Evolutionary conservation across 2,797 vertebrate genomes (phyloP).

Genomic region (Notolepis coatsorum): DNA sequence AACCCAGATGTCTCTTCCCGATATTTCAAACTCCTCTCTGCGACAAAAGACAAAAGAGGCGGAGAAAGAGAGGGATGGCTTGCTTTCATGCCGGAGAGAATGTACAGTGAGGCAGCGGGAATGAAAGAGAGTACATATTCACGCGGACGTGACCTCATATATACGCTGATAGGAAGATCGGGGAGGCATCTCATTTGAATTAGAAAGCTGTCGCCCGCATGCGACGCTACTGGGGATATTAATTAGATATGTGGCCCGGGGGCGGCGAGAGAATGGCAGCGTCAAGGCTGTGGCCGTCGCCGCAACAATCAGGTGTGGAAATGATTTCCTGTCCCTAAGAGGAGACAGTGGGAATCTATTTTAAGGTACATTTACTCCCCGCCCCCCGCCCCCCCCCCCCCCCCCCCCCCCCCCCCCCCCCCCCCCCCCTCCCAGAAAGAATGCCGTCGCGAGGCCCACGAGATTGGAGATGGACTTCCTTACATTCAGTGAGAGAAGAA

Average conservation of each 20-base stretch:
- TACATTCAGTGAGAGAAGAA: neutral
- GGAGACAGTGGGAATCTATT: conserved; percentile 41
- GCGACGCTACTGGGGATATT: conserved; percentile 65
- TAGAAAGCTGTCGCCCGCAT: conserved; percentile 52
- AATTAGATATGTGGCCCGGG: conserved; percentile 69
- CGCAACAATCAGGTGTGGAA: conserved; percentile 52
- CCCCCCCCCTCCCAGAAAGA: neutral
- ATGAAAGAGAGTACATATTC: conserved; percentile 46
- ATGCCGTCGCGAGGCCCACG: neutral
- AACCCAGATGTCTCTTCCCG: conserved; percentile 68
- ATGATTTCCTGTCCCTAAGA: conserved; percentile 32
- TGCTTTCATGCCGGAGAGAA: conserved; percentile 41
- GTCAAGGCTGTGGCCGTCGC: conserved; percentile 33
- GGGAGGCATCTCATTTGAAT: conserved; percentile 66
- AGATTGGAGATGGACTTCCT: too few species aligned
- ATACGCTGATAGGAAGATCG: conserved; percentile 31
- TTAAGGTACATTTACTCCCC: conserved; percentile 36
- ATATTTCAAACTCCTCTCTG: conserved; percentile 65
- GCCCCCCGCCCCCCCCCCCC: neutral
- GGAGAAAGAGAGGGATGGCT: conserved; percentile 34
- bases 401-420: neutral
- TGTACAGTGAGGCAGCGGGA: conserved; percentile 35
- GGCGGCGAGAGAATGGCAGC: conserved; percentile 47
- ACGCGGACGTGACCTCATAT: conserved; percentile 43
- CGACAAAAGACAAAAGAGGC: conserved; percentile 29